A percentile compares a stretch with the other conserved stretches of the same genome.
These are phyloP conservation scores for Mythimna albipuncta DNA, from an alignment of 2,888 invertebrate species.

Conservation along the genomic window DNA sequence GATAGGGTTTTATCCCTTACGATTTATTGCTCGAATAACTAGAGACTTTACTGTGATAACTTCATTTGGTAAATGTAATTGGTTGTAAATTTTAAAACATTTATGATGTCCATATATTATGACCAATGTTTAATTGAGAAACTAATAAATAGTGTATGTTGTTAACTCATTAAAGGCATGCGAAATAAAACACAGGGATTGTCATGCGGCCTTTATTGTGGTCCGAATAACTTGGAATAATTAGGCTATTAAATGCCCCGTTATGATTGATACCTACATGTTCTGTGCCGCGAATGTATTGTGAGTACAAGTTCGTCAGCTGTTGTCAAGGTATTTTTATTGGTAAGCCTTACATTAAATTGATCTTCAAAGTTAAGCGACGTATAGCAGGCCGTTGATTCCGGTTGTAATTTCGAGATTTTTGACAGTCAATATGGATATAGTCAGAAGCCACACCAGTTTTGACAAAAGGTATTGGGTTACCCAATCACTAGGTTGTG, in stretches of 20 bases:
- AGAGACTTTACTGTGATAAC: slow-evolving; percentile 63
- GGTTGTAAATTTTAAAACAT: slow-evolving; percentile 66
- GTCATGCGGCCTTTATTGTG: slow-evolving; percentile 21
- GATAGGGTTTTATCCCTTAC: slow-evolving; percentile 52
- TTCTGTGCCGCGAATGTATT: background rate
- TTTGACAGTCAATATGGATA: too few relatives aligned
- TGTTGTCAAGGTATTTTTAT: background rate
- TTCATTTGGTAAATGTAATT: slow-evolving; percentile 66
- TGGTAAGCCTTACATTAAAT: background rate
- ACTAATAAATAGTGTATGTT: slow-evolving; percentile 49
- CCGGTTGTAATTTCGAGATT: too few relatives aligned
- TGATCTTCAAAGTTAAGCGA: too few relatives aligned
- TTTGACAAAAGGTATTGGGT: too few relatives aligned
- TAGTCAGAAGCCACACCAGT: too few relatives aligned
- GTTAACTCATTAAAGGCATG: slow-evolving; percentile 47
- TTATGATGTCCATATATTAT: slow-evolving; percentile 62
- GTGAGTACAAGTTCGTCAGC: background rate
- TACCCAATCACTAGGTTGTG: too few relatives aligned
- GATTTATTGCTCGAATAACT: slow-evolving; percentile 60
- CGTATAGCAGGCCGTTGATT: too few relatives aligned
- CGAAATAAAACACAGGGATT: slow-evolving; percentile 44
- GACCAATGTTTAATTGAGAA: slow-evolving; percentile 60
- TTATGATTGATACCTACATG: slow-evolving; percentile 8
- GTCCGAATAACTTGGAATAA: slow-evolving; percentile 17
- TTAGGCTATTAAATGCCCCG: slow-evolving; percentile 21